Evolutionary conservation across 2,888 invertebrate genomes (phyloP).

Genomic region (Drosophila vallismaia): DNA sequence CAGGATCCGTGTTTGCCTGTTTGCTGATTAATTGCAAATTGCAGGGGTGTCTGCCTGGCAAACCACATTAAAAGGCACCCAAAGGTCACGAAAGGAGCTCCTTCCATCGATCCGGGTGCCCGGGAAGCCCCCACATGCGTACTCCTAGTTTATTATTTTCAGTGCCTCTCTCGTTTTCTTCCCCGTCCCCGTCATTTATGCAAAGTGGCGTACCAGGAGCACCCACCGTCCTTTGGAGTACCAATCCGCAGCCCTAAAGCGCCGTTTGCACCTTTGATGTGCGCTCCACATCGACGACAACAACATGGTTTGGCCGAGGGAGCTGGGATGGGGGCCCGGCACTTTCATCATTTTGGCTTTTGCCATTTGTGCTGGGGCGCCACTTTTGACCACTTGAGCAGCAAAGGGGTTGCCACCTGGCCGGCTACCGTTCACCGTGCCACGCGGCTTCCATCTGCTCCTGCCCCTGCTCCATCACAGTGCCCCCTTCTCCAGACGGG

Average conservation of each 20-base stretch:
- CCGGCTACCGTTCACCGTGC: slow-evolving; percentile 45
- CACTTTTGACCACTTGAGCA: slow-evolving; percentile 72
- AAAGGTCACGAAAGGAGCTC: slow-evolving; percentile 65
- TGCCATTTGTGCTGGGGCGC: slow-evolving; percentile 71
- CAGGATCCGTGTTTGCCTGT: slow-evolving; percentile 49
- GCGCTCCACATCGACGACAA: slow-evolving; percentile 57
- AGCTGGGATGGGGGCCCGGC: slow-evolving; percentile 40
- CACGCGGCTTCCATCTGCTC: slow-evolving; percentile 29
- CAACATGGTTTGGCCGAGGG: slow-evolving; percentile 24
- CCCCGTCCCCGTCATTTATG: slow-evolving; percentile 63
- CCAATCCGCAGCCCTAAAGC: slow-evolving; percentile 57
- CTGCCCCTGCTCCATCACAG: neutral
- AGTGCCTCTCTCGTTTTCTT: slow-evolving; percentile 15
- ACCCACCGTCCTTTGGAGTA: slow-evolving; percentile 18
- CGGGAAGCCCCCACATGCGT: slow-evolving; percentile 48
- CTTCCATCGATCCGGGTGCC: slow-evolving; percentile 54
- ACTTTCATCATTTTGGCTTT: slow-evolving; percentile 77
- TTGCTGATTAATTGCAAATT: slow-evolving; percentile 76
- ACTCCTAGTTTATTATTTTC: slow-evolving; percentile 75
- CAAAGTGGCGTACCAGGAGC: slow-evolving; percentile 70
- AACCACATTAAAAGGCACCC: slow-evolving; percentile 72
- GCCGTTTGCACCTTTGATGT: slow-evolving; percentile 71
- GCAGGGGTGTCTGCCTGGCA: slow-evolving; percentile 73
- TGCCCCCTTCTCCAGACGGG: slow-evolving; percentile 4
- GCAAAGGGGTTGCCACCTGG: slow-evolving; percentile 67